Evolutionary conservation across 2,113 vertebrate species (phyloP).

Genomic region (Clarias batrachus): DNA sequence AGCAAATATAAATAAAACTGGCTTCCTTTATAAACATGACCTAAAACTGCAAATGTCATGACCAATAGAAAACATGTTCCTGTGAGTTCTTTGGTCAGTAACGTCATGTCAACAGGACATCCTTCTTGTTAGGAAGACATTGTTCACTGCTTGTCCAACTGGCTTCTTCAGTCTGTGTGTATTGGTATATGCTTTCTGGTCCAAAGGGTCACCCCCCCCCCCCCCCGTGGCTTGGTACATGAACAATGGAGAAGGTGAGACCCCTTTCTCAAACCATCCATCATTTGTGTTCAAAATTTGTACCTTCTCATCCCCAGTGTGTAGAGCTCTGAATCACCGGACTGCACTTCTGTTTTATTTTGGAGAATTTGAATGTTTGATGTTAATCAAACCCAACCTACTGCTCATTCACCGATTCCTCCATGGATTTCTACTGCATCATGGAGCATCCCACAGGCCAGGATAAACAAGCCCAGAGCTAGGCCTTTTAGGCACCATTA

Average conservation of each 20-base stretch:
- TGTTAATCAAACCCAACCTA: neutral
- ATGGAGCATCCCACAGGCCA: slow-evolving; percentile 32
- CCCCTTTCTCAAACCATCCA: too few species aligned
- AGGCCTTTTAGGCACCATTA: slow-evolving; percentile 30
- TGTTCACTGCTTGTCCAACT: too few species aligned
- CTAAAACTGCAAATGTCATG: neutral
- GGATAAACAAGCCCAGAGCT: slow-evolving; percentile 47
- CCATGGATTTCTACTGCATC: slow-evolving; percentile 11
- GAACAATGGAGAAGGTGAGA: too few species aligned
- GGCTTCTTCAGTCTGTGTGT: too few species aligned
- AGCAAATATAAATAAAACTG: neutral
- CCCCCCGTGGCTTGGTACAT: too few species aligned
- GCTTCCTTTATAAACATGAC: too few species aligned
- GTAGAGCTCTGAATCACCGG: too few species aligned
- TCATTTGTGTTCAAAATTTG: too few species aligned
- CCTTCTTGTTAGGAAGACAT: too few species aligned
- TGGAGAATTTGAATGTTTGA: neutral
- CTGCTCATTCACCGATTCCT: neutral
- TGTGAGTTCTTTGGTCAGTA: neutral
- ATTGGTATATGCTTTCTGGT: too few species aligned
- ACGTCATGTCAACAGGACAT: neutral
- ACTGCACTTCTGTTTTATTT: neutral
- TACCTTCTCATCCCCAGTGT: too few species aligned
- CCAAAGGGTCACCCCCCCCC: too few species aligned
- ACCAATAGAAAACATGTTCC: neutral